phyloP scores from a whole-genome alignment of 1,140 invertebrate genomes.

The Penaeus vannamei region DNA sequence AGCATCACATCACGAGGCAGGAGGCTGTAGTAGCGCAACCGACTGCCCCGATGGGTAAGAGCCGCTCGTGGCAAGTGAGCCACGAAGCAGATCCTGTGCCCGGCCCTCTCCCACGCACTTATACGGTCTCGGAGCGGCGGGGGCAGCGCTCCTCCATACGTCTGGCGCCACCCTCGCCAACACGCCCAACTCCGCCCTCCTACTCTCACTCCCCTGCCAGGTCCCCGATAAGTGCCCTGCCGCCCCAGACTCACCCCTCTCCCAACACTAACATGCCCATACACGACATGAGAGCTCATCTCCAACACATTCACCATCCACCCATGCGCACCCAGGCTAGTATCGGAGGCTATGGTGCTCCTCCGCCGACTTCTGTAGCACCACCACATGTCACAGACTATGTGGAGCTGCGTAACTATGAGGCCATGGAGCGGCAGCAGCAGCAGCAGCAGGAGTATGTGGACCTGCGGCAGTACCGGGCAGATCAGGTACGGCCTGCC shows the following conservation, averaged over 20 bases:
- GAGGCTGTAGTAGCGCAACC: constrained; percentile 55
- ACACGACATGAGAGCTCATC: constrained; percentile 55
- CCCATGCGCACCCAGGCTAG: constrained; percentile 56
- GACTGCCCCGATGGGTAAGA: constrained; percentile 60
- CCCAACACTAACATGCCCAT: constrained; percentile 55
- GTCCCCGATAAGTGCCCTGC: constrained; percentile 59
- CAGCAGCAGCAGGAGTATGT: constrained; percentile 62
- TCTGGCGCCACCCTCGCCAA: constrained; percentile 58
- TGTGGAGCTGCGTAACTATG: constrained; percentile 69
- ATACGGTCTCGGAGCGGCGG: constrained; percentile 55
- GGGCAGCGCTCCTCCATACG: constrained; percentile 59
- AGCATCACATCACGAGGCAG: constrained; percentile 61
- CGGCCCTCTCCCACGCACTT: constrained; percentile 60
- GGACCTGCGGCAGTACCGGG: constrained; percentile 70
- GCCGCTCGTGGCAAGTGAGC: constrained; percentile 61
- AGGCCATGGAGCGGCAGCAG: constrained; percentile 65
- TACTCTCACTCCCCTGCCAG: constrained; percentile 63
- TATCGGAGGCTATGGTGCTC: constrained; percentile 42
- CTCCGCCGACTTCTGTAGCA: constrained; percentile 19
- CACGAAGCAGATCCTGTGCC: constrained; percentile 60
- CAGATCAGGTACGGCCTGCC: constrained; percentile 54
- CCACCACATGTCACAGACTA: constrained; percentile 65
- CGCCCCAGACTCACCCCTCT: constrained; percentile 56
- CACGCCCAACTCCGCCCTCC: constrained; percentile 61
- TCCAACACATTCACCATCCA: constrained; percentile 39